Evolutionary conservation across 1,140 invertebrate species (phyloP).

Genomic region (Zeugodacus cucurbitae): DNA sequence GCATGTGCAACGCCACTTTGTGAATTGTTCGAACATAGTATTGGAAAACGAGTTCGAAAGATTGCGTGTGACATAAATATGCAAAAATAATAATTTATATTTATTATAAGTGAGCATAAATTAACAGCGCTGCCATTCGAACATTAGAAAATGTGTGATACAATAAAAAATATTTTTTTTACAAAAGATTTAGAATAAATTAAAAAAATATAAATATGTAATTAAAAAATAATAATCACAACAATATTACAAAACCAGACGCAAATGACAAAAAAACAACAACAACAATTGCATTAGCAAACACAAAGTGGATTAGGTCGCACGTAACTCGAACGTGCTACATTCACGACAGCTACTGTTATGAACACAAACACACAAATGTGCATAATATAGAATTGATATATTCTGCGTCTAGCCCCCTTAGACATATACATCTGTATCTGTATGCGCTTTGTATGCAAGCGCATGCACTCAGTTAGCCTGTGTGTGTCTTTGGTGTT

Average conservation of each 20-base stretch:
- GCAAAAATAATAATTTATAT: not conserved
- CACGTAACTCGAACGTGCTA: conserved; percentile 27
- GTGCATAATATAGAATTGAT: not conserved
- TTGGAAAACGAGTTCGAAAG: conserved; percentile 24
- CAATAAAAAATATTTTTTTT: no score
- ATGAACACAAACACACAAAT: not conserved
- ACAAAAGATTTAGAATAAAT: no score
- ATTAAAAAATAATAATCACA: not conserved
- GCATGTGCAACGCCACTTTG: conserved; percentile 15
- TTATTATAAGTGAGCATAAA: not conserved
- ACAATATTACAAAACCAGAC: not conserved
- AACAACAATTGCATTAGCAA: not conserved
- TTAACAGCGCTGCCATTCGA: not conserved
- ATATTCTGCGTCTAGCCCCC: not conserved
- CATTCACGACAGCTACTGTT: not conserved
- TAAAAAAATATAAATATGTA: not conserved
- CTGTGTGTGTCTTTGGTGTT: not conserved
- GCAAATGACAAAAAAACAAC: not conserved
- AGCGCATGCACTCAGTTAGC: not conserved
- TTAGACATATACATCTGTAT: not conserved
- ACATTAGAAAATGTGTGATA: not conserved
- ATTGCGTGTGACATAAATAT: not conserved
- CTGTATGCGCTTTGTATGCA: not conserved
- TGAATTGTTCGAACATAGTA: not conserved
- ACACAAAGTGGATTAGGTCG: not conserved